These are phyloP conservation scores for Phoenicopterus ruber DNA, from an alignment of 2,113 vertebrate genomes.

Conservation along the genomic window DNA sequence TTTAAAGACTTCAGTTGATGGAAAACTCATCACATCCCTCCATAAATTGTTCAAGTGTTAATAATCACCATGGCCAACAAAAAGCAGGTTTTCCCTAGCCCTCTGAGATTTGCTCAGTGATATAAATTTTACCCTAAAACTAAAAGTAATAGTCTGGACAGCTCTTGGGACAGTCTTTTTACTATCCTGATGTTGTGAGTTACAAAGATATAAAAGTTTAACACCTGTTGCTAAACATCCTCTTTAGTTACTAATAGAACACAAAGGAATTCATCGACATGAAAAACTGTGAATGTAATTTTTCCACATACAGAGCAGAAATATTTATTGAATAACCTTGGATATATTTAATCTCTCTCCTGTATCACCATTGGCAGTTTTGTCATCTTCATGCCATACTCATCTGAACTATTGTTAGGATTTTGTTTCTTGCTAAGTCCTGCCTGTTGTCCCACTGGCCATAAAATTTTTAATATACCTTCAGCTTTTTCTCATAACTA, in stretches of 20 bases:
- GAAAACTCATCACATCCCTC: neutral
- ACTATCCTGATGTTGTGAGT: neutral
- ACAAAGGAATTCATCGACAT: neutral
- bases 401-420: neutral
- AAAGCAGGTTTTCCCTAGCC: neutral
- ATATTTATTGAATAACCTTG: neutral
- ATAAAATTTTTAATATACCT: neutral
- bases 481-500: neutral
- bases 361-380: neutral
- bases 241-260: neutral
- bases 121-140: neutral
- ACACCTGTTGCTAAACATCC: neutral
- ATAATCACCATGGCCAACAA: neutral
- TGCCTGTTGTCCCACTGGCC: neutral
- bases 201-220: neutral
- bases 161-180: neutral
- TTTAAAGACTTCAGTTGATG: neutral
- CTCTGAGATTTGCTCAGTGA: neutral
- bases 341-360: neutral
- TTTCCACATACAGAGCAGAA: neutral
- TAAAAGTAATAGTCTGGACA: neutral
- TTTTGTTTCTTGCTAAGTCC: neutral
- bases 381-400: neutral
- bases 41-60: neutral
- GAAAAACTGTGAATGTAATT: neutral